Base-by-base conservation (phyloP, 2,888 invertebrate species). In the Platerodrilus igneus region DNA sequence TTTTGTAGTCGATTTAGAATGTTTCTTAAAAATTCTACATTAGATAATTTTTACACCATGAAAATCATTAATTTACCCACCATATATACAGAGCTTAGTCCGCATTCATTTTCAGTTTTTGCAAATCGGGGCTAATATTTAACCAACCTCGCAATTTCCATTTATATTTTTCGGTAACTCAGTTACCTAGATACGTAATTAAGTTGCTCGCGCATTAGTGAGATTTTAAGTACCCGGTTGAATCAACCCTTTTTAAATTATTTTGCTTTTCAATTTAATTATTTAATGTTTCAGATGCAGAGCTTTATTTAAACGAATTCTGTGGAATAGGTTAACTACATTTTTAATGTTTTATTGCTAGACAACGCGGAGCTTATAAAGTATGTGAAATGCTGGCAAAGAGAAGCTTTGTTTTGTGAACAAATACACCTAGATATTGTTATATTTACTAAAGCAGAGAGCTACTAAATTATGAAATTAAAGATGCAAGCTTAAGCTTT, bases 231-330 rank as follows among this genome's bases (percentile, higher is more conserved):
- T 30, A 25, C 30, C 30, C n/a, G 14, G 21, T 32, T 28, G 37
- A 29, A 19, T n/a, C 20, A 32, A 17, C 19, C 41, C 36, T 28
- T 37, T 38, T 39, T 37, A 33, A 42, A 42, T 42, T 37, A 37
- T 33, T 37, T 37, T 34, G 37, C 42, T 42, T 28, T 17, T 25
- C 14, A 22, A 34, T 37, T 34, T 42, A 37, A 37, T 42, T 42
- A 37, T 35, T 39, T 18, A 20, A 23, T 34, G 40, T 29, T 35
- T 23, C 9, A 34, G 21, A 36, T 36, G 31, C 31, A 36, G 35
- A 31, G 28, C 37, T 41, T 42, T 42, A 25, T 37, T 42, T 37
- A 37, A 37, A 37, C 29, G 28, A 37, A 41, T 42, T 37, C 28
- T 18, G 16, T 15, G 20, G 28, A 41, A 37, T 19, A 34, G 29